Percentiles rank a stretch among this genome's conserved stretches.
Evolutionary conservation across 2,888 invertebrate species (phyloP).

Genomic region (Ophion obscuratus): DNA sequence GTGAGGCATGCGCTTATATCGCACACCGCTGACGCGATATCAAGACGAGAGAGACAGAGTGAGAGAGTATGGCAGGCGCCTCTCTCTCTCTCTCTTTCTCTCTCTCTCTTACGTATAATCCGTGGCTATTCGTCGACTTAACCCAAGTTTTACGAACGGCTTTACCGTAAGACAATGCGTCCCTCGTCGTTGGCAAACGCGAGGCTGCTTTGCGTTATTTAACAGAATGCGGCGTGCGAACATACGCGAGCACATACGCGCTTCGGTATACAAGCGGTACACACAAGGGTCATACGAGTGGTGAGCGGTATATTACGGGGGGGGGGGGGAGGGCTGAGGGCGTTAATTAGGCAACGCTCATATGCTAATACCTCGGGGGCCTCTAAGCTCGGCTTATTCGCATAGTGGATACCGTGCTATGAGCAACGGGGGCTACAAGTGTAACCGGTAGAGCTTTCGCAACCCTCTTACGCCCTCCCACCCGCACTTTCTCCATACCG

Average conservation of each 20-base stretch:
- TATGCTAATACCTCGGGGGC: conserved; percentile 82
- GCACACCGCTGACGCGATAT: too few species aligned
- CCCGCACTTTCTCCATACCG: conserved; percentile 24
- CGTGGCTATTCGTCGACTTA: conserved; percentile 72
- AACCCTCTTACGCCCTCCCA: conserved; percentile 52
- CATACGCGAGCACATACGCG: neutral
- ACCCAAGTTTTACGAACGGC: conserved; percentile 82
- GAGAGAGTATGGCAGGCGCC: conserved; percentile 33
- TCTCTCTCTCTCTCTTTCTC: neutral
- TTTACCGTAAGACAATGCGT: conserved; percentile 81
- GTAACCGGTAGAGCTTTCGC: conserved; percentile 72
- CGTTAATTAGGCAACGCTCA: conserved; percentile 83
- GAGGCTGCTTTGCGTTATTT: conserved; percentile 64
- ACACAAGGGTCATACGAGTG: conserved; percentile 1
- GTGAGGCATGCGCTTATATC: too few species aligned
- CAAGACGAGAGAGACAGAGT: conserved; percentile 3
- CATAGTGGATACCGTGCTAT: conserved; percentile 76
- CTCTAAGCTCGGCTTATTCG: conserved; percentile 83
- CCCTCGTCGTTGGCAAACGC: conserved; percentile 63
- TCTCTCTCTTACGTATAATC: conserved; percentile 57
- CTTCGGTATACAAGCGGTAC: conserved; percentile 2
- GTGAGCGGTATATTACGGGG: neutral
- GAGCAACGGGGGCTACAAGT: conserved; percentile 80
- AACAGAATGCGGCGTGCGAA: conserved; percentile 38
- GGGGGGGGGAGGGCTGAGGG: conserved; percentile 62